phyloP scores from a whole-genome alignment of 2,797 vertebrate species.

The Aratinga solstitialis region DNA sequence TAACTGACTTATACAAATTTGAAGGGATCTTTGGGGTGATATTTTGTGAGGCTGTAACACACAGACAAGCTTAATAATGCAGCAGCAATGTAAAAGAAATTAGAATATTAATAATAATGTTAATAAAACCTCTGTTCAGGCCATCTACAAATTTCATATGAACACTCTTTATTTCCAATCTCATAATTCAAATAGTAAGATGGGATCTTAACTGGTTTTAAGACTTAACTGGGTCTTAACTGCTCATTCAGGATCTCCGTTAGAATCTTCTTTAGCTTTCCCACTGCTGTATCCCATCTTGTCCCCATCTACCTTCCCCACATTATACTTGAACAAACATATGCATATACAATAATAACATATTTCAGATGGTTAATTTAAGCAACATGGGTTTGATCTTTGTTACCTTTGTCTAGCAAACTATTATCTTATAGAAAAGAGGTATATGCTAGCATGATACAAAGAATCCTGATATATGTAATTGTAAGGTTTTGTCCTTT shows the following conservation, averaged over 20 bases:
- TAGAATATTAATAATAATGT: neutral
- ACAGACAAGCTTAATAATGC: neutral
- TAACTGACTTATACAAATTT: neutral
- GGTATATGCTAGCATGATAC: neutral
- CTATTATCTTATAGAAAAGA: neutral
- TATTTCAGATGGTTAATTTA: neutral
- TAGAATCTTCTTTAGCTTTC: neutral
- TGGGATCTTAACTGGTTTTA: neutral
- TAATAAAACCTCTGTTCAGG: neutral
- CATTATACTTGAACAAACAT: neutral
- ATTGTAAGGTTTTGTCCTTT: neutral
- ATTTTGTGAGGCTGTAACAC: neutral
- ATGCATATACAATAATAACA: neutral
- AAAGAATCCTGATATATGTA: neutral
- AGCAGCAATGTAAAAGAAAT: neutral
- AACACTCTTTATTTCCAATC: neutral
- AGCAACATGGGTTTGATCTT: neutral
- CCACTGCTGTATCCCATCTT: neutral
- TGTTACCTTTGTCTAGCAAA: neutral
- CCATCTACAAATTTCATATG: neutral
- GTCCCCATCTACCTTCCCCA: neutral
- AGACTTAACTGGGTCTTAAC: neutral
- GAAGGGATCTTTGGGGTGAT: neutral
- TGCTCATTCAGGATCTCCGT: neutral
- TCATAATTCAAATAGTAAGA: neutral